These are phyloP conservation scores for Chiridota heheva DNA, from an alignment of 35 echinoderm and acorn worm genomes.

Conservation along the genomic window DNA sequence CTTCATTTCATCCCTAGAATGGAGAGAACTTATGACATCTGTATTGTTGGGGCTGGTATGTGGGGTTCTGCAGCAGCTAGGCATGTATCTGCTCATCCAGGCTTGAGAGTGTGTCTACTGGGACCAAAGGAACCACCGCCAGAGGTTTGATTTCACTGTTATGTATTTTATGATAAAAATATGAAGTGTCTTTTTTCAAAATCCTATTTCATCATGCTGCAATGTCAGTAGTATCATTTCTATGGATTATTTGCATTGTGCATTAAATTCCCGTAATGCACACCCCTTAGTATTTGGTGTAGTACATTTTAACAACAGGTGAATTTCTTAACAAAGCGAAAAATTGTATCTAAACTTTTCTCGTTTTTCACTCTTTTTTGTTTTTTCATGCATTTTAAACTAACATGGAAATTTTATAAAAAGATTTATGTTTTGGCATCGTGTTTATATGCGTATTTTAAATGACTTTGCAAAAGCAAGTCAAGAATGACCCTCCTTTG, in stretches of 20 bases:
- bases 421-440: too few relatives aligned
- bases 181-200: background rate
- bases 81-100: conserved; percentile 17
- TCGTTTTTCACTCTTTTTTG: too few relatives aligned
- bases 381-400: too few relatives aligned
- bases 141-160: conserved; percentile 20
- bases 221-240: background rate
- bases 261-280: background rate
- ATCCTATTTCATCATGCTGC: background rate
- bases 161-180: background rate
- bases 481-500: too few relatives aligned
- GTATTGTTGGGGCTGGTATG: conserved; percentile 77
- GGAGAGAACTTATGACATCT: conserved; percentile 57
- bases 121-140: conserved; percentile 72
- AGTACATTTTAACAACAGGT: background rate
- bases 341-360: too few relatives aligned
- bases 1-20: too few relatives aligned
- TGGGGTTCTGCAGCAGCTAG: conserved; percentile 75
- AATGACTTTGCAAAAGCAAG: too few relatives aligned
- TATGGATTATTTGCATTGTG: background rate
- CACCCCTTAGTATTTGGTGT: background rate
- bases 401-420: too few relatives aligned
- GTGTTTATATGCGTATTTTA: too few relatives aligned
- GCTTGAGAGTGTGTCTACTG: conserved; percentile 66
- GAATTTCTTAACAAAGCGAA: too few relatives aligned